Base-by-base conservation (phyloP, 2,113 vertebrate genomes). In the Etheostoma spectabile region DNA sequence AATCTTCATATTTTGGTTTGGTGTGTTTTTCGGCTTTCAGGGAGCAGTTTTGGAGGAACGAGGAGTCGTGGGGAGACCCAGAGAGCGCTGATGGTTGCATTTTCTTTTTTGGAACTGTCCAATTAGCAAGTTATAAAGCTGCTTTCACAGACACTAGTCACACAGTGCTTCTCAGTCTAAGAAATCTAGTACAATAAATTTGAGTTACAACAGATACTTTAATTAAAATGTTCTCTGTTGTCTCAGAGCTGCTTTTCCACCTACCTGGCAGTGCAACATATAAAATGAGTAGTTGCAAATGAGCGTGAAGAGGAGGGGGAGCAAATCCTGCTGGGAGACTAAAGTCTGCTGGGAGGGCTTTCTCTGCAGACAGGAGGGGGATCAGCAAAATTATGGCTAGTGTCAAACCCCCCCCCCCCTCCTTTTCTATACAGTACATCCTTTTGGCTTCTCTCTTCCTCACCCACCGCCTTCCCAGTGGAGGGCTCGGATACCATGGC, bases 401-500 rank as follows among this genome's bases (percentile, higher is more conserved):
- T 76, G 78, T 86, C 60, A 60, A 53, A 7, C 59, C 4, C 30
- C 56, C 79, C 22, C 61, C 24, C 19, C 13, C 42, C 21, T 19
- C 1, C 11, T 62, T 74, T 70, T 60, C 68, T 68, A 59, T 88
- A 80, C 75, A 74, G 66, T 86, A 65, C 63, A 74, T 88, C 79
- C 70, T 59, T 67, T 77, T 78, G 71, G 73, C 79, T 73, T 42
- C 62, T 1, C 75, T 63, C 45, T 45, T 33, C 14, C 15, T 12
- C 67, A 14, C 61, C 62, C 1, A 0, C 61, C 24, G 8, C 66
- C 60, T 49, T 70, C 79, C 80, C 75, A 63, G 80, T 71, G 79
- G 85, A 86, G 84, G 61, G 82, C 75, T 60, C 0, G 79, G 88
- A 91, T 91, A 74, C 92, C 84, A 69, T 53, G 76, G 86, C 63